Evolutionary conservation across 1,140 invertebrate species (phyloP), one percentile per base, ranked within the genome.

Genomic region (Tetragonula clypearis): DNA sequence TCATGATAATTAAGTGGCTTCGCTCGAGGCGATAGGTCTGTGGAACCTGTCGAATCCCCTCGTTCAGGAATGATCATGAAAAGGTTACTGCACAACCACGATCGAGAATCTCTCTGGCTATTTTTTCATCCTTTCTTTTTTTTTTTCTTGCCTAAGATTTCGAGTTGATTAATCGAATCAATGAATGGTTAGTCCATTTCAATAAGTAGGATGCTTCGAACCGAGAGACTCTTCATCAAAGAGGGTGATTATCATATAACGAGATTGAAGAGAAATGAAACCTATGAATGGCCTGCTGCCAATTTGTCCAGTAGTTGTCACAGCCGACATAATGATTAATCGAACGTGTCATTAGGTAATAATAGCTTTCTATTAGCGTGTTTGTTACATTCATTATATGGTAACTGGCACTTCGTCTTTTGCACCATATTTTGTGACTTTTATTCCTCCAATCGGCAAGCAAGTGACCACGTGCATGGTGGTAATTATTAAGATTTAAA

Each of bases 211-310:
- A 72, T 35, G 11, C n/a, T 30, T 41, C 41, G 53, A 26, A 58
- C 12, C 21, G 12, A 56, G 4, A 8, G 41, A 41, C 55, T 11
- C 17, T 19, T 21, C 30, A 53, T 19, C 12, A 9, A 0, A 30
- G 8, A 9, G 30, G 56, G 23, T 69, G 56, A 79, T 79, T 79
- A 79, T 55, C 78, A 56, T 79, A 71, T 72, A 49, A 55, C 79
- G 23, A 58, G 55, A 80, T 41, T 11, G 14, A 23, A 71, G 66
- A 60, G 58, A 71, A 80, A 71, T 58, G 8, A 21, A 55, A 71
- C 21, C 30, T 30, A 30, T 30, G 30, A 30, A 30, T 30, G 49
- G 21, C 49, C 15, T 30, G 4, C 26, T 56, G 66, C 26, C 21
- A 58, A 71, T 80, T 58, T n/a, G 66, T 55, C 30, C 35, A 58